A percentile compares a stretch with the other conserved stretches of the same genome.
Evolutionary conservation across 2,888 invertebrate species (phyloP).

Genomic region (Colletes collaris): DNA sequence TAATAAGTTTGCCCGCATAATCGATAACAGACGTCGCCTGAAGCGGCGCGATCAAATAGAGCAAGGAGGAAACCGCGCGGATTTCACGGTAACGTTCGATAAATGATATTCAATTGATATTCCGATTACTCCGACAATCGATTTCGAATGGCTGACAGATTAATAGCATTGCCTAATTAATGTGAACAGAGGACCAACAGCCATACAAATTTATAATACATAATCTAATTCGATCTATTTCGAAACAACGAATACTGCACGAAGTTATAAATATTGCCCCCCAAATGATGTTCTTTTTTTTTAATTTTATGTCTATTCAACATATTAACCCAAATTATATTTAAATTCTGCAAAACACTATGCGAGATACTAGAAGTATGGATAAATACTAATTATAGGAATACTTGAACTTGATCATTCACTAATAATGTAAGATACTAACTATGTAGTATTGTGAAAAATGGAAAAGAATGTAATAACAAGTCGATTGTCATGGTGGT

Average conservation of each 20-base stretch:
- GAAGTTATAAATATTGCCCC: background rate
- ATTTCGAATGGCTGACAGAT: conserved; percentile 24
- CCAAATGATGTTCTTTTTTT: too few species aligned
- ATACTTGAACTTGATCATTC: too few species aligned
- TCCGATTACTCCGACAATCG: conserved; percentile 24
- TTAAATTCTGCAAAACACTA: too few species aligned
- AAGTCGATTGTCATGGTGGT: too few species aligned
- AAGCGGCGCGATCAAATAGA: conserved; percentile 35
- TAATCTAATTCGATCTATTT: background rate
- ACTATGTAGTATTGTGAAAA: too few species aligned
- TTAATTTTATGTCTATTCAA: too few species aligned
- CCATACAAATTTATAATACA: conserved; percentile 8
- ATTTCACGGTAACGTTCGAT: conserved; percentile 48
- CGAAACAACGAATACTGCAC: background rate
- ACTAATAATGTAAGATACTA: too few species aligned
- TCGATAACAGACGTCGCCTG: conserved; percentile 68
- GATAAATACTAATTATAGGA: too few species aligned
- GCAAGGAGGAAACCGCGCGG: conserved; percentile 21
- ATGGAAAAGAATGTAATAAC: too few species aligned
- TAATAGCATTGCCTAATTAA: conserved; percentile 22
- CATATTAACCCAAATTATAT: too few species aligned
- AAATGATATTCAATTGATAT: conserved; percentile 53
- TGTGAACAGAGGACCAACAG: background rate
- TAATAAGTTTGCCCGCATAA: conserved; percentile 71
- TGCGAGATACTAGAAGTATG: too few species aligned